phyloP scores from a whole-genome alignment of 2,113 vertebrate genomes.

The Struthio camelus region DNA sequence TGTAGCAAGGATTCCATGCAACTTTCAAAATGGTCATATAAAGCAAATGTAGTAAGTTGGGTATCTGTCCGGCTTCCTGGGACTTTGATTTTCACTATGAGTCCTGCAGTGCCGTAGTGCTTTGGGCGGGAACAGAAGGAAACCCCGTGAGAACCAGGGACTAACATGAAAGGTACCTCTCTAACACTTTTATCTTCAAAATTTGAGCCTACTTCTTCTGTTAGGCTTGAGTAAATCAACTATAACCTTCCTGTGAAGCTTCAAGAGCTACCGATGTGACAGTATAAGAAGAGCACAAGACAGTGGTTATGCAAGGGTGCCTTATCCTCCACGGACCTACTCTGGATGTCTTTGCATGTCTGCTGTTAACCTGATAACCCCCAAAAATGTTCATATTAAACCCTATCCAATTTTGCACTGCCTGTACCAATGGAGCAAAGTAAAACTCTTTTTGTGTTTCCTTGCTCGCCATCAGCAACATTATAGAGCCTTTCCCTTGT shows the following conservation, averaged over 20 bases:
- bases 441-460: background rate
- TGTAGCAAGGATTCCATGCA: fast-evolving
- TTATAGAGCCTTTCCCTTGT: background rate
- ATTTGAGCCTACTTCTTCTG: background rate
- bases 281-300: background rate
- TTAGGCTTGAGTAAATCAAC: slow-evolving; percentile 4
- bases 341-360: background rate
- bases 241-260: background rate
- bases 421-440: fast-evolving
- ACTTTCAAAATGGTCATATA: background rate
- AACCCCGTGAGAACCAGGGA: background rate
- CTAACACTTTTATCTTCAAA: background rate
- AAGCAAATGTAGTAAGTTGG: background rate
- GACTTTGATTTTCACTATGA: background rate
- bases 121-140: background rate
- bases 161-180: background rate
- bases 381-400: background rate
- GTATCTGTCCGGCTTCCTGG: background rate
- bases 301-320: background rate
- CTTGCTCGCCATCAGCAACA: background rate
- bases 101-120: fast-evolving
- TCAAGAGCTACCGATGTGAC: background rate
- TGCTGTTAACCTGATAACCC: background rate
- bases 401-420: background rate
- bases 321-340: background rate